Conservation (phyloP, 2,888 invertebrate genomes). For the Maniola hyperantus region DNA sequence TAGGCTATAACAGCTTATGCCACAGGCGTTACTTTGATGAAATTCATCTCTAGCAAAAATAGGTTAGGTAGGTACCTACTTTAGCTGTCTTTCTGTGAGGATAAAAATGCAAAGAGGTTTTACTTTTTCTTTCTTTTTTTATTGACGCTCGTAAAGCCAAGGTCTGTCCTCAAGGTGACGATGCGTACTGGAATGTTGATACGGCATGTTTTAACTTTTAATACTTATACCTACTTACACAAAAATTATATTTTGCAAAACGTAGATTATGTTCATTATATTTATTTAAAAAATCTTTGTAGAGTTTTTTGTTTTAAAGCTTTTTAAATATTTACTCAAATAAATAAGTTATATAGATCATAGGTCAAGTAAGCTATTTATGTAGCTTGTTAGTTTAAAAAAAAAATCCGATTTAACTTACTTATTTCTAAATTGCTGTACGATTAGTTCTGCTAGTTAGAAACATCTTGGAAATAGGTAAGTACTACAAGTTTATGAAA, state of each 20-base stretch:
- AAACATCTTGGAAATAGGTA: not conserved
- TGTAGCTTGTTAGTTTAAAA: too few species aligned
- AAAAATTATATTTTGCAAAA: constrained; percentile 9
- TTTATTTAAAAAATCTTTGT: not conserved
- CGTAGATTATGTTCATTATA: not conserved
- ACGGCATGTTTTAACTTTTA: constrained; percentile 25
- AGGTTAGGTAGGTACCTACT: too few species aligned
- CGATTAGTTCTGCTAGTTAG: not conserved
- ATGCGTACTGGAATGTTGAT: constrained; percentile 36
- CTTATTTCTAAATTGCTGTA: not conserved
- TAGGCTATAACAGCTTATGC: too few species aligned
- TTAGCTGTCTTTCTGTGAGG: not conserved
- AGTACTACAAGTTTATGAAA: constrained; percentile 4
- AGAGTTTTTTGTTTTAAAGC: not conserved
- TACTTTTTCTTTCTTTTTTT: constrained; percentile 15
- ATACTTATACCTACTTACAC: not conserved
- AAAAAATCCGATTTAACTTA: not conserved
- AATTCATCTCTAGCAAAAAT: too few species aligned
- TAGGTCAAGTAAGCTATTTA: too few species aligned
- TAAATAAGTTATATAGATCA: too few species aligned
- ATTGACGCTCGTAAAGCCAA: constrained; percentile 24
- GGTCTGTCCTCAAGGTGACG: constrained; percentile 31
- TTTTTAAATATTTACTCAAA: too few species aligned
- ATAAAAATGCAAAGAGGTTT: constrained; percentile 16
- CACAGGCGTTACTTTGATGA: too few species aligned